Evolutionary conservation across 2,113 vertebrate genomes (phyloP), one percentile per base, ranked within the genome.

Genomic region (Neogobius melanostomus): DNA sequence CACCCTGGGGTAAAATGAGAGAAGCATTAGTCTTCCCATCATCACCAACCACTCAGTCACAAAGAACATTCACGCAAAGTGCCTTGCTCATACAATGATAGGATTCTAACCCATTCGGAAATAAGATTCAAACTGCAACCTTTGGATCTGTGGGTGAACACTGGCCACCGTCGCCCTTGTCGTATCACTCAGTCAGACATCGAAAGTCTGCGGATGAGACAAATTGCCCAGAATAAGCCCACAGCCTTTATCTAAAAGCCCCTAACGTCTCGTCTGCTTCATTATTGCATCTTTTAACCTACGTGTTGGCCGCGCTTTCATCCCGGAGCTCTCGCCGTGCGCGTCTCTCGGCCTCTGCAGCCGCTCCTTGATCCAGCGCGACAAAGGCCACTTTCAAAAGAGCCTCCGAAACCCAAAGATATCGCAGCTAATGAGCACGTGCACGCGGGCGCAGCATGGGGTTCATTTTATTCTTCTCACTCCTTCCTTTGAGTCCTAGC

Each of bases 381-480:
- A 74, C 60, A 76, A 65, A 75, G 69, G 66, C 59, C 59, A 79
- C 64, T 73, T 82, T 56, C 66, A 75, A 75, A 73, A 76, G 63
- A 64, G 28, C 16, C 36, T 43, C 36, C 63, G 48, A 44, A 45
- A 53, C 21, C 52, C 47, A 54, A 14, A 70, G 46, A 54, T 53
- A 56, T 17, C 48, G n/a, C 52, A 51, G 66, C 74, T 66, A 77
- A 75, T 71, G 47, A 74, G 57, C 67, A 8, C 62, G 67, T 48
- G 14, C 50, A 65, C 42, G 59, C 11, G 15, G 11, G 5, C 7
- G 12, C 36, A 11, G 11, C 17, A 62, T 12, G 68, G 14, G 16
- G 21, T 74, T 80, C 74, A 28, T 77, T 79, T 76, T 68, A 62
- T 71, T 72, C 68, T 76, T 73, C 74, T 21, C 80, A 68, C 8